phyloP scores from a whole-genome alignment of 2,888 invertebrate species.

The Mythimna lalbum region DNA sequence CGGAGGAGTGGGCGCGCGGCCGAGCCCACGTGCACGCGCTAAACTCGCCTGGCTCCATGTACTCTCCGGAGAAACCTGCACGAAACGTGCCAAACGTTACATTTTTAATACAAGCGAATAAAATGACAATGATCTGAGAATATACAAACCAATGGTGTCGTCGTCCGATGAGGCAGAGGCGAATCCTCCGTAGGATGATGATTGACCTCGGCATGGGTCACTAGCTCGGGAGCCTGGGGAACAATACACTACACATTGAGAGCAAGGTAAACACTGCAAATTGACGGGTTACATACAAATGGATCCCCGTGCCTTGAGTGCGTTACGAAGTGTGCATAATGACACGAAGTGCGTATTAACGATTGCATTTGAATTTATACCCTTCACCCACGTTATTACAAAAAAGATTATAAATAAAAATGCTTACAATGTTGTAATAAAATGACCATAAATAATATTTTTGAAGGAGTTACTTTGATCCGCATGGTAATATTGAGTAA shows the following conservation, averaged over 20 bases:
- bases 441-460: not conserved
- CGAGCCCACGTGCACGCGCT: constrained; percentile 83
- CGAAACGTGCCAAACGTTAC: not conserved
- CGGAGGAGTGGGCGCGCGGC: constrained; percentile 89
- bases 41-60: constrained; percentile 87
- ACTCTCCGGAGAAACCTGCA: constrained; percentile 89
- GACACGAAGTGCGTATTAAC: constrained; percentile 50
- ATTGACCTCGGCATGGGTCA: constrained; percentile 91
- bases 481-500: constrained; percentile 11
- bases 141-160: constrained; percentile 88
- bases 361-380: constrained; percentile 42
- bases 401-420: not conserved
- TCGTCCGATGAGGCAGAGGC: constrained; percentile 91
- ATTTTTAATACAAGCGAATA: not conserved
- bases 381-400: constrained; percentile 42
- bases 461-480: not conserved
- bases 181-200: constrained; percentile 91
- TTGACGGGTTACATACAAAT: constrained; percentile 32
- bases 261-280: not conserved
- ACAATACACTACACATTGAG: constrained; percentile 5
- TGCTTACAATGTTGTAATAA: not conserved
- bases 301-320: constrained; percentile 51
- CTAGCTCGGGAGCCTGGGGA: constrained; percentile 84
- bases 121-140: not conserved
- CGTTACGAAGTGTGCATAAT: constrained; percentile 55